Evolutionary conservation across 2,113 vertebrate species (phyloP), one percentile per base, ranked within the genome.

Genomic region (Aix galericulata): DNA sequence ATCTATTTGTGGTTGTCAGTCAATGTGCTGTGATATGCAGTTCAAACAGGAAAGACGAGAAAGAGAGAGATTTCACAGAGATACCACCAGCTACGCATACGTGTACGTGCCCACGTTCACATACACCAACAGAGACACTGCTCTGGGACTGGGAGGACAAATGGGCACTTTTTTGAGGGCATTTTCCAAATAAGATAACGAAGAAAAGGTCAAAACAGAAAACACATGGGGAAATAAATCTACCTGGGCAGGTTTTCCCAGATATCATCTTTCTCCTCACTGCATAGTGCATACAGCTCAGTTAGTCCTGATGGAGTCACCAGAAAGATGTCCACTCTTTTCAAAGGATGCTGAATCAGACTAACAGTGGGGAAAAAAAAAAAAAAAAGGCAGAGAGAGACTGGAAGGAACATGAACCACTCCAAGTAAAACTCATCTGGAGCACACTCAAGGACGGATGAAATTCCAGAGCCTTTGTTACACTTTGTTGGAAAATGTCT

Each of bases 401-500:
- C 53, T 91, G 73, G 56, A 88, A 86, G 14, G 44, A 90, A 87
- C 69, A 84, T 14, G 48, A 93, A 68, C 32, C 26, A 76, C 58
- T 20, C 69, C 48, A 75, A 82, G 69, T 32, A 82, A 93, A 94
- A 89, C 23, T 93, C 88, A 93, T 95, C 80, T 95, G 77, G 66
- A 95, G 71, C 53, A 82, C 86, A 87, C 1, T 15, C 40, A 82
- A n/a, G 58, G 66, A 84, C 50, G 73, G 75, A 55, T 93, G 91
- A 84, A 92, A 92, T 93, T 95, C 77, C 77, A 93, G 83, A 95
- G 36, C 31, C 80, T 89, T 95, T 59, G 42, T 26, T 20, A 46
- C 31, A 34, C 17, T 26, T 94, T 88, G 64, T 56, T 94, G 75
- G 64, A 95, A 97, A 95, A 94, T 90, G 55, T 86, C 85, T 89